Base-by-base conservation (phyloP, 35 echinoderm and acorn worm genomes). In the Amphiura filiformis region DNA sequence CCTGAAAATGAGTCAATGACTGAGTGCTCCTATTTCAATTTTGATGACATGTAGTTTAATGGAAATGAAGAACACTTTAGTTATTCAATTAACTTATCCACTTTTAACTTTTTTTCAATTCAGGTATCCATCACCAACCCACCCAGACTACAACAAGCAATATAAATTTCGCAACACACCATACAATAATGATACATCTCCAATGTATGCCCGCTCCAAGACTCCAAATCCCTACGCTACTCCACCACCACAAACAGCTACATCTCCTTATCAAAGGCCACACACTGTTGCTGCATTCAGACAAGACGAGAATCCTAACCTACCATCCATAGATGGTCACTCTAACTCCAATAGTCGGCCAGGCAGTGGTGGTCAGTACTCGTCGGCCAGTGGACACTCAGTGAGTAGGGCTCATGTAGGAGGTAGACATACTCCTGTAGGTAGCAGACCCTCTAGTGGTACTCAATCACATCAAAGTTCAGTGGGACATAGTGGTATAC, bases 211-310 rank as follows among this genome's bases (percentile, higher is more conserved):
- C 35, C 81, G 39, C 31, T 78, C 89, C 5, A 52, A 83, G 13
- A 91, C 81, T 41, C 34, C 83, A 0, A 85, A 34, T 36, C 83
- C 75, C 18, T 85, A 61, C 65, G 41, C 37, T 65, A 78, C 33
- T n/a, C 36, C 75, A 56, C 32, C 82, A 28, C 39, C 82, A 85
- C 39, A 57, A 47, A 34, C 4, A 13, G 82, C 70, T 33, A 80
- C 52, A 34, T 75, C 17, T 80, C 1, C 64, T 52, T 70, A 70
- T n/a, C 9, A 70, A 38, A 87, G 93, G 57, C 93, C 93, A 56
- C 93, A 94, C 78, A 94, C 93, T 76, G 92, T 94, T 0, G 87
- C 87, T 28, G 32, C 85, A 33, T 94, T 83, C 93, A 52, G 90
- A 32, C 44, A 76, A 1, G 77, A 86, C 31, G 84, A 90, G 40